phyloP scores from a whole-genome alignment of 2,888 invertebrate species.

The Ommatoiulus sabulosus region DNA sequence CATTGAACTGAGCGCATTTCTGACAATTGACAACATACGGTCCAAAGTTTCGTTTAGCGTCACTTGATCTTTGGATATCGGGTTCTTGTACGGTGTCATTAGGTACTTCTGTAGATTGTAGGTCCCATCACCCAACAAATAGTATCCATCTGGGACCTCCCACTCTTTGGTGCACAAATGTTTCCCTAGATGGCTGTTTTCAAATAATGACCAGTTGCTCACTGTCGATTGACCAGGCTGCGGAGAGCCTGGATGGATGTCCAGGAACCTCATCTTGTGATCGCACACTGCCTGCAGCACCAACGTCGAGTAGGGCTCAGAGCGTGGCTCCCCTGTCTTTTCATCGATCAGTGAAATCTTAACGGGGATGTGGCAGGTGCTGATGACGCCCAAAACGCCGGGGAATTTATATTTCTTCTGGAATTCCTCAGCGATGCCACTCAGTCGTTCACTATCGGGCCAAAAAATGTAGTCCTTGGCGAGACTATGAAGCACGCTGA shows the following conservation, averaged over 20 bases:
- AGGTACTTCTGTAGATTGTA: constrained; percentile 40
- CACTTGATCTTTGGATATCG: neutral
- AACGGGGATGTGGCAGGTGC: constrained; percentile 5
- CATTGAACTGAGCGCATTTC: constrained; percentile 29
- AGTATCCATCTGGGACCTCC: neutral
- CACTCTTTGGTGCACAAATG: neutral
- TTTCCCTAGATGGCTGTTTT: neutral
- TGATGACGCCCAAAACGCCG: constrained; percentile 7
- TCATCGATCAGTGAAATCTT: neutral
- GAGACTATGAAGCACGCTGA: neutral
- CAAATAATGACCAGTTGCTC: neutral
- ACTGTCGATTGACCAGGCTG: neutral
- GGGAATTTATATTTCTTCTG: neutral
- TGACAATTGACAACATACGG: neutral
- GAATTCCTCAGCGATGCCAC: neutral
- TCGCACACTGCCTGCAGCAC: constrained; percentile 50
- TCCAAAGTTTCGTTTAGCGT: neutral
- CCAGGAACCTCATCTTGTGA: constrained; percentile 45
- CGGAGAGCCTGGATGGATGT: neutral
- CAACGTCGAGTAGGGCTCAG: constrained; percentile 11
- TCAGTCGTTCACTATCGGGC: constrained; percentile 28
- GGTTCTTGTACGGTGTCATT: constrained; percentile 49
- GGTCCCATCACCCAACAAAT: constrained; percentile 21
- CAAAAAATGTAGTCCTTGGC: constrained; percentile 4
- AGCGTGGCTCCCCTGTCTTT: neutral